Evolutionary conservation across 2,113 vertebrate genomes (phyloP).

Genomic region (Prunella fulvescens): DNA sequence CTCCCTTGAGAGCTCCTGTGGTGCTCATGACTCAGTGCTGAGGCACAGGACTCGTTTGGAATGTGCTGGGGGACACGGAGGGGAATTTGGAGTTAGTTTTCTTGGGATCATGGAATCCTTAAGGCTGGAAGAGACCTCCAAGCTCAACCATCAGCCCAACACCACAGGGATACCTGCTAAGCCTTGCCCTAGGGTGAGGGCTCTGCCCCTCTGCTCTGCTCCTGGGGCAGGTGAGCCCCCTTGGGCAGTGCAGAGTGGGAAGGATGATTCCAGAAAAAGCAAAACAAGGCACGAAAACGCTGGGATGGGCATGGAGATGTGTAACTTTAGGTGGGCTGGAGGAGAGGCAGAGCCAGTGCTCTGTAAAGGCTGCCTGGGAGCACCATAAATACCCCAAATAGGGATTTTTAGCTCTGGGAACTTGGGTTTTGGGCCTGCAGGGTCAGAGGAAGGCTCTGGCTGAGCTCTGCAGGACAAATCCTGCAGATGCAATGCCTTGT

Average conservation of each 20-base stretch:
- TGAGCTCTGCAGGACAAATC: too few relatives aligned
- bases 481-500: neutral
- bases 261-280: neutral
- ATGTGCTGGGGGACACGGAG: neutral
- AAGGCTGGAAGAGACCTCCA: neutral
- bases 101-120: neutral
- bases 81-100: neutral
- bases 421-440: neutral
- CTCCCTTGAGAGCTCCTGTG: neutral
- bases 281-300: neutral
- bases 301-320: too few relatives aligned
- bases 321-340: neutral
- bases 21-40: neutral
- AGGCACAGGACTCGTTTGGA: neutral
- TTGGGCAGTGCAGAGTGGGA: neutral
- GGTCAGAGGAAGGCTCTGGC: neutral
- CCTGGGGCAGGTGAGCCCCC: neutral
- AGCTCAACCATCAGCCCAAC: neutral
- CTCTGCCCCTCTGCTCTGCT: neutral
- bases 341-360: neutral
- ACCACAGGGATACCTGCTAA: fast-evolving
- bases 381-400: fast-evolving
- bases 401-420: neutral
- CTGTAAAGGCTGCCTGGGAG: neutral
- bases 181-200: neutral